Evolutionary conservation across 2,113 vertebrate species (phyloP).

Genomic region (Microtus pennsylvanicus): DNA sequence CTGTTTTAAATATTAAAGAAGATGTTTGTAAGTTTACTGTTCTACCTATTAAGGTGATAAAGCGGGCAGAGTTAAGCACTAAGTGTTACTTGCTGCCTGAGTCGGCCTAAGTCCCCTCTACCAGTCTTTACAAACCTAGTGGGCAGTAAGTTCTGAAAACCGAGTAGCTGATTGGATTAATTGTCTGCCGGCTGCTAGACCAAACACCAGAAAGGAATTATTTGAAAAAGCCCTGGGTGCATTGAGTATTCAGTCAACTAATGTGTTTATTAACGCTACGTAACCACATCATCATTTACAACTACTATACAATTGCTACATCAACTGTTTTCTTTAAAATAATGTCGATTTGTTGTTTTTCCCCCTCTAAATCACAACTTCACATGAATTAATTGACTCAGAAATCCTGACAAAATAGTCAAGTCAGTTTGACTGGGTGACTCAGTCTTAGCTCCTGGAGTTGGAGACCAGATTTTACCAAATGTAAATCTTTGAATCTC

Average conservation of each 20-base stretch:
- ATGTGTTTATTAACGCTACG: background rate
- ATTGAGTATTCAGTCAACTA: background rate
- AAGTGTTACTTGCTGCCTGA: background rate
- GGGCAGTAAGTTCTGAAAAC: constrained; percentile 7
- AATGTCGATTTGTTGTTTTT: background rate
- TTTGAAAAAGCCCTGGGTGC: background rate
- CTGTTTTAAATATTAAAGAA: background rate
- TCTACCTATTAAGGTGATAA: background rate
- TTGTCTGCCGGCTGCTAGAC: background rate
- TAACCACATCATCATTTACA: background rate
- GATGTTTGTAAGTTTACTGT: background rate
- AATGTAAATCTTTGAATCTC: background rate
- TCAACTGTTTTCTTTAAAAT: background rate
- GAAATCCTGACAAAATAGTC: constrained; percentile 8
- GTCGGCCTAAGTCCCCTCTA: background rate
- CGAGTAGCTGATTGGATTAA: background rate
- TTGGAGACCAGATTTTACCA: background rate
- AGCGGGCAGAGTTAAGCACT: constrained; percentile 35
- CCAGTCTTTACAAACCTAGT: background rate
- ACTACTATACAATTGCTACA: background rate
- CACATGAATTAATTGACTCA: background rate
- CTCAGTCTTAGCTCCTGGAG: background rate
- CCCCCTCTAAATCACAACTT: background rate
- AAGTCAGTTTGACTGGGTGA: background rate
- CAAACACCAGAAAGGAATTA: background rate